Base-by-base conservation (phyloP, 2,113 vertebrate species). In the Okapia johnstoni region DNA sequence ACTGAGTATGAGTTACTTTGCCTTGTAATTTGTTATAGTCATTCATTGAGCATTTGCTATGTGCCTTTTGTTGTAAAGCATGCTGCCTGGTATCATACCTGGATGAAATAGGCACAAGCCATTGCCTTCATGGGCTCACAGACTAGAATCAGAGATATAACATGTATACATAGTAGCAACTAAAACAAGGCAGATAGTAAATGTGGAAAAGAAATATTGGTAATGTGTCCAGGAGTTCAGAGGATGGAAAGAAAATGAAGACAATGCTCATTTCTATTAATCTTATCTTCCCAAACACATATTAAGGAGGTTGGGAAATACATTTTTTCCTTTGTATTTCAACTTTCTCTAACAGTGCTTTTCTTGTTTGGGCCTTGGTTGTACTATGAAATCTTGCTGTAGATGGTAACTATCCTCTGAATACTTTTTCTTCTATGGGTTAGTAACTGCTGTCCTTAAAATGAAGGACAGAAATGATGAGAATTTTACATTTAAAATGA, bases 381-480 rank as follows among this genome's bases (percentile, higher is more conserved):
- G 15, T 33, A 21, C 17, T 13, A 33, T 23, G 30, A 40, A 77
- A 15, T 60, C 84, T 66, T 85, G 11, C 58, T 43, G 14, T 16
- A 50, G 90, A n/a, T 19, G 61, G 40, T 70, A n/a, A 33, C 17
- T 28, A 12, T 60, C 33, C 50, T 66, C 57, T 88, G 55, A 77
- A n/a, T 66, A n/a, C 11, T 57, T 11, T 43, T 83, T 93, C 28
- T 86, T 13, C 13, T 46, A 11, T 57, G 8, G 46, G 11, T 40
- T 43, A 48, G 36, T n/a, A 88, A 52, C 15, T 81, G 5, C 12
- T 70, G 17, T 83, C 70, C 26, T 93, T 93, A 33, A 90, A 96
- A 70, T 40, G 66, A 70, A 70, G n/a, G 66, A 97, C 60, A 93
- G 33, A 95, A 95, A 94, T 88, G 23, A 50, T 92, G 54, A 96